A percentile compares a stretch with the other conserved stretches of the same genome.
phyloP scores from a whole-genome alignment of 2,888 invertebrate genomes.

The Leptodirus hochenwartii region DNA sequence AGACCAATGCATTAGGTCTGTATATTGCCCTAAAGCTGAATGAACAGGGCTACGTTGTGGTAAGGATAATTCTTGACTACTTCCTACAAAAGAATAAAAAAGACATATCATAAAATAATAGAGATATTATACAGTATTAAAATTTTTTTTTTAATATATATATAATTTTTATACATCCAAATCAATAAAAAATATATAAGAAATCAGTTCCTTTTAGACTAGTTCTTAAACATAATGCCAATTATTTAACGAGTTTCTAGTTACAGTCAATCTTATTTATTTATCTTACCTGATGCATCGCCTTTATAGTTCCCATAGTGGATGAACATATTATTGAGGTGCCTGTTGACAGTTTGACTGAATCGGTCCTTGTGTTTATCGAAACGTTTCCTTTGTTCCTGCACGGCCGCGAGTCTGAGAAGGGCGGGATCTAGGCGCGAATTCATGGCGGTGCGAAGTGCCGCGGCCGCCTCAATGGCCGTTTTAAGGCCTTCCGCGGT shows the following conservation, averaged over 20 bases:
- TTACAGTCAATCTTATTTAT: no score
- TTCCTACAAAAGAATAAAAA: no score
- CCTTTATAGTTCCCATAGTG: slow-evolving; percentile 68
- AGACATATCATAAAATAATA: no score
- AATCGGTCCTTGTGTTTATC: slow-evolving; percentile 63
- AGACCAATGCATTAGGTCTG: slow-evolving; percentile 82
- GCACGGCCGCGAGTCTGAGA: slow-evolving; percentile 51
- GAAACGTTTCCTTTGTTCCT: slow-evolving; percentile 62
- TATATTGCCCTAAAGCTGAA: slow-evolving; percentile 69
- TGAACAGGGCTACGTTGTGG: slow-evolving; percentile 68
- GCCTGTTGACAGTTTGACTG: slow-evolving; percentile 67
- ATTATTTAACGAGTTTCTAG: no score
- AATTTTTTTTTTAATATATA: no score
- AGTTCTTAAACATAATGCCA: no score
- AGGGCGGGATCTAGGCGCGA: slow-evolving; percentile 44
- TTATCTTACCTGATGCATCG: no score
- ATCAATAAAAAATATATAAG: no score
- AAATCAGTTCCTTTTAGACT: no score
- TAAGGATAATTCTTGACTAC: slow-evolving; percentile 46
- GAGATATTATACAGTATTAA: no score
- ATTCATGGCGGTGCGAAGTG: slow-evolving; percentile 56
- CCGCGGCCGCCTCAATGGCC: slow-evolving; percentile 52
- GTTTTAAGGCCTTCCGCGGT: slow-evolving; percentile 39
- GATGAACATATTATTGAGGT: slow-evolving; percentile 87
- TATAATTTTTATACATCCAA: no score